These are phyloP conservation scores for Pitta sordida DNA, from an alignment of 2,113 vertebrate species.

Conservation along the genomic window DNA sequence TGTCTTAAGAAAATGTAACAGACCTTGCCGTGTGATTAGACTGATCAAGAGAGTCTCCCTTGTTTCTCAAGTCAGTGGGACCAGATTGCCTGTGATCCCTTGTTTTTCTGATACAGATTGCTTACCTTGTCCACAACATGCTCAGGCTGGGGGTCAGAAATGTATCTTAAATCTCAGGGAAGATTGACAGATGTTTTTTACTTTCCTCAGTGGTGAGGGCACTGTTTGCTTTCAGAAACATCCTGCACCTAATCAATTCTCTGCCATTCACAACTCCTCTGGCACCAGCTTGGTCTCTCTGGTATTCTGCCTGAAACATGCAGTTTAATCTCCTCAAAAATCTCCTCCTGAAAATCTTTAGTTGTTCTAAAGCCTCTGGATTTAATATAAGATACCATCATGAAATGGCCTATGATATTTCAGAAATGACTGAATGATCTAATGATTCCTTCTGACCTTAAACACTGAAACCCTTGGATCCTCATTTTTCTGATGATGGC, in stretches of 20 bases:
- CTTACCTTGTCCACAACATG: background rate
- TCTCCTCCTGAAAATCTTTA: background rate
- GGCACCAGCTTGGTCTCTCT: background rate
- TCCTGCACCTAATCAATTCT: background rate
- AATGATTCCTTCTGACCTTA: conserved; percentile 2
- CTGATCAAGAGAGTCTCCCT: fast-evolving
- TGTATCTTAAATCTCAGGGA: background rate
- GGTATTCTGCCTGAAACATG: background rate
- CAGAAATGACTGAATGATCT: background rate
- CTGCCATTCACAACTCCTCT: fast-evolving
- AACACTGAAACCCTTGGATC: background rate
- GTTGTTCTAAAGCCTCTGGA: conserved; percentile 11
- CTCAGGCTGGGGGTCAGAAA: background rate
- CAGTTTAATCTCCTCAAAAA: conserved; percentile 2
- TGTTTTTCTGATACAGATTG: background rate
- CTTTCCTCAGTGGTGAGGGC: background rate
- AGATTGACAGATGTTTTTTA: background rate
- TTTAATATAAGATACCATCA: background rate
- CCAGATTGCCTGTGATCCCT: background rate
- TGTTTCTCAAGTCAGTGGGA: background rate
- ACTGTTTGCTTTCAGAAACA: background rate
- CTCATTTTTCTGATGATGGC: background rate
- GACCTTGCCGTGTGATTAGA: background rate
- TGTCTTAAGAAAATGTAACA: background rate
- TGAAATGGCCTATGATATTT: conserved; percentile 4